Base-by-base conservation (phyloP, 2,113 vertebrate genomes). In the Pipa parva region DNA sequence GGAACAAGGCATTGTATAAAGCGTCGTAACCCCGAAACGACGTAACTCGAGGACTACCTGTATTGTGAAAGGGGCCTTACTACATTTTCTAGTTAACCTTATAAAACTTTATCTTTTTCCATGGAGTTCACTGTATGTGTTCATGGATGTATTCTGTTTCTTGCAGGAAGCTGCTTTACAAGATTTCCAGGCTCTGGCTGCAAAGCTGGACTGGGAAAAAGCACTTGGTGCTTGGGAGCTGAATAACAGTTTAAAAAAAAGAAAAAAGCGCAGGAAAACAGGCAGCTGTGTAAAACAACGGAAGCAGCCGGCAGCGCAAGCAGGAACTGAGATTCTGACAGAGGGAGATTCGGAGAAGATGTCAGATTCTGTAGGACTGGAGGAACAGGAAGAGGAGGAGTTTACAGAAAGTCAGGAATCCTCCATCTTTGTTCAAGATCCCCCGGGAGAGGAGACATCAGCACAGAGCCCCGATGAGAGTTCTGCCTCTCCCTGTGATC, bases 161-260 rank as follows among this genome's bases (percentile, higher is more conserved):
- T 36, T 48, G 4, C 63, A 99, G 97, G 97, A 97, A 82, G 93
- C 92, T 57, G 87, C 92, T 28, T 59, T 98, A 70, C 82, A 79
- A 51, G 95, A 97, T 77, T 79, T 98, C 77, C 85, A 92, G 84
- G 78, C 89, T 59, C 82, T 99, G 48, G 93, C 91, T 75, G 84
- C 87, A 58, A 85, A 84, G 17, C 88, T 99, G n/a, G 82, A 91
- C 26, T 98, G 97, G 96, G 79, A 76, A 0, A 57, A 85, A 21
- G 89, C 95, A 0, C 76, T 99, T 60, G 88, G 88, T 79, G 87
- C 96, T 25, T 99, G 96, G 97, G 91, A 89, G 61, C 73, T 92
- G 18, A 99, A 99, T 75, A 85, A 87, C 75, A 85, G 79, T 58
- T 75, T 95, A 7, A 98, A 97, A 79, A 98, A 98, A 79, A 97